Evolutionary conservation across 2,113 vertebrate genomes (phyloP), one percentile per base, ranked within the genome.

Genomic region (Felis chaus): DNA sequence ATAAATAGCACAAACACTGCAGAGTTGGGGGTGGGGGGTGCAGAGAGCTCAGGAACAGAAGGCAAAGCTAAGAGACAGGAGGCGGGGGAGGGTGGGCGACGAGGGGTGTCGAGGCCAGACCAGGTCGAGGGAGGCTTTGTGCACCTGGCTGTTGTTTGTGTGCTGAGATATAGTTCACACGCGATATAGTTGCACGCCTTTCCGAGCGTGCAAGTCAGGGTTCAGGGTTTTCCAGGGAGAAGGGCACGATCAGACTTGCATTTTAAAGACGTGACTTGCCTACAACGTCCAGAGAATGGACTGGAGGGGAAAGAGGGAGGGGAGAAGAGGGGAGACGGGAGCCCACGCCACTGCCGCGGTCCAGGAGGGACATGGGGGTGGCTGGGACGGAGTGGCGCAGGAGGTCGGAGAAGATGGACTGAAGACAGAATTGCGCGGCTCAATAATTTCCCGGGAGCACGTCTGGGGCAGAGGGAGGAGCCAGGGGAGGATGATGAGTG

Each of bases 181-280:
- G 65, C 57, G 50, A 21, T 84, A 82, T 89, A 69, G 69, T 45
- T 45, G 45, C 63, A 68, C 0, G 45, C 12, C 33, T 53, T 63
- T 95, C 80, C 48, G 48, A 78, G 39, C 83, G 7, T 89, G 61
- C 15, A 84, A 61, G 88, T 57, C 10, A 55, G 55, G 23, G 36
- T 66, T 57, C 97, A 85, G 33, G 55, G 39, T 83, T 92, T 88
- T 94, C 57, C 71, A 91, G 48, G 41, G 73, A 94, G 68, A 90
- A 91, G 36, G 23, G 19, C 45, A 55, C 73, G 12, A 63, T 71
- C 39, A 83, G 29, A 95, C 86, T 65, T 94, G 31, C 57, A 48
- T 83, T 94, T 88, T 78, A 13, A 92, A 86, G 88, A 50, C 11
- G 21, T 71, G 68, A 97, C 66, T 80, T 94, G 57, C 69, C 33